These are phyloP conservation scores for Drosophila testacea DNA, from an alignment of 2,888 invertebrate genomes.

Conservation along the genomic window DNA sequence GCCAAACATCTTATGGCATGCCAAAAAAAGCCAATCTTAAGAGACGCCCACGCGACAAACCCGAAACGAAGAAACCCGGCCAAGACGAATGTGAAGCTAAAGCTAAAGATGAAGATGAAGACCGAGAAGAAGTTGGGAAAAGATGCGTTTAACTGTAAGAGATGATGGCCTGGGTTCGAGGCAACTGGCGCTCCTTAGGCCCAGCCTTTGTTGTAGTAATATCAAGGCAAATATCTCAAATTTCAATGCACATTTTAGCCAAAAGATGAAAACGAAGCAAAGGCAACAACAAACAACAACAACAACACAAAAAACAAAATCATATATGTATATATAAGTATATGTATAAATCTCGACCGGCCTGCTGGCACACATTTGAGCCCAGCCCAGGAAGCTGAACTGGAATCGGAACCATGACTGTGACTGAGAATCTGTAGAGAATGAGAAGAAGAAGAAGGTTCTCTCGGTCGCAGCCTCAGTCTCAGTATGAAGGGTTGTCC, in stretches of 20 bases:
- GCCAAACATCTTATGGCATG: conserved; percentile 53
- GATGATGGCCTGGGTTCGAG: conserved; percentile 48
- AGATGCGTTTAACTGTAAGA: conserved; percentile 58
- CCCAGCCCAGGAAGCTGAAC: conserved; percentile 46
- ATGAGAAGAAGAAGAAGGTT: conserved; percentile 35
- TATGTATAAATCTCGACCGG: conserved; percentile 52
- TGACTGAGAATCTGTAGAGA: conserved; percentile 17
- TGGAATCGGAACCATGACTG: conserved; percentile 34
- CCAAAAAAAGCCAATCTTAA: conserved; percentile 64
- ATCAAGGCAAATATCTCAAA: conserved; percentile 77
- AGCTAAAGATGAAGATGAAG: conserved; percentile 20
- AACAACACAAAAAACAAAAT: conserved; percentile 10
- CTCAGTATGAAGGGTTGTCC: conserved; percentile 46
- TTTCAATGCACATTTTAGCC: conserved; percentile 68
- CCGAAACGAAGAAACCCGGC: conserved; percentile 20
- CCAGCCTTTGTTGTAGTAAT: conserved; percentile 68
- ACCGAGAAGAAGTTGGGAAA: conserved; percentile 17
- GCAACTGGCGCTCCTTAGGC: conserved; percentile 53
- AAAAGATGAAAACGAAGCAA: conserved; percentile 30
- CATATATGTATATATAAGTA: background rate
- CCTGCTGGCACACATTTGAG: conserved; percentile 73
- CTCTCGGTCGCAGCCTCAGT: background rate
- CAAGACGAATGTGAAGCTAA: conserved; percentile 25
- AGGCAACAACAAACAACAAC: background rate
- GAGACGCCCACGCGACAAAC: conserved; percentile 69